Conservation (phyloP, 1,140 invertebrate species). For the Galleria mellonella region DNA sequence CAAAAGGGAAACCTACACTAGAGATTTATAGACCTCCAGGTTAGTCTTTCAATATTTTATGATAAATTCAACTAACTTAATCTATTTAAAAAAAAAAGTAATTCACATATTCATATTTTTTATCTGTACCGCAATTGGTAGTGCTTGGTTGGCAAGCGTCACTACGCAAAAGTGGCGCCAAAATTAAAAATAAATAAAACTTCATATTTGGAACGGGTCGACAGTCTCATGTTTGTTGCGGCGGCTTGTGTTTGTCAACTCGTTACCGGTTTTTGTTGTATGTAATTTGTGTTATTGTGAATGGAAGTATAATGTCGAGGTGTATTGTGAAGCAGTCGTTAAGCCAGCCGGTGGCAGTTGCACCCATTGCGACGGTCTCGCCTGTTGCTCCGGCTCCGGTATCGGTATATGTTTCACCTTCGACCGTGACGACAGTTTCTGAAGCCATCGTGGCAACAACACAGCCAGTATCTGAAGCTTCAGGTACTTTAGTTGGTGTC, state of each 20-base stretch:
- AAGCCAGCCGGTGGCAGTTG: slow-evolving; percentile 35
- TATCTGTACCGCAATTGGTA: slow-evolving; percentile 9
- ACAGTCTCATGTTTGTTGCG: slow-evolving; percentile 64
- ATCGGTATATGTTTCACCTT: neutral
- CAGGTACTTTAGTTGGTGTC: slow-evolving; percentile 30
- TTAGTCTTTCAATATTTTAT: slow-evolving; percentile 58
- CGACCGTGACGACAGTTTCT: slow-evolving; percentile 16
- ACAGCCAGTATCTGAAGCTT: slow-evolving; percentile 22
- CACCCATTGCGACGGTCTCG: slow-evolving; percentile 17
- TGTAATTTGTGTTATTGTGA: slow-evolving; percentile 26
- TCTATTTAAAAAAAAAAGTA: neutral
- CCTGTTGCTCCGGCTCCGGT: slow-evolving; percentile 1
- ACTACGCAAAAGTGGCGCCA: slow-evolving; percentile 58
- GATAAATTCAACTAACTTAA: slow-evolving; percentile 3
- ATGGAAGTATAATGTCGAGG: slow-evolving; percentile 44
- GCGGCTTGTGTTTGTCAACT: slow-evolving; percentile 33
- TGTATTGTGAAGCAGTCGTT: slow-evolving; percentile 62
- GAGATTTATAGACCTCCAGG: slow-evolving; percentile 92
- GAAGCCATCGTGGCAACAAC: slow-evolving; percentile 11
- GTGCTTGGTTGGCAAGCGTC: slow-evolving; percentile 44
- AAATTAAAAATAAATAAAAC: slow-evolving; percentile 72
- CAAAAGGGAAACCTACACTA: slow-evolving; percentile 84
- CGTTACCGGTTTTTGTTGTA: slow-evolving; percentile 18
- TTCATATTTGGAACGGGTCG: slow-evolving; percentile 62
- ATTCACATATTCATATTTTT: neutral